A percentile compares a stretch with the other conserved stretches of the same genome.
phyloP scores from a whole-genome alignment of 2,888 invertebrate species.

The Yponomeuta evonymella region DNA sequence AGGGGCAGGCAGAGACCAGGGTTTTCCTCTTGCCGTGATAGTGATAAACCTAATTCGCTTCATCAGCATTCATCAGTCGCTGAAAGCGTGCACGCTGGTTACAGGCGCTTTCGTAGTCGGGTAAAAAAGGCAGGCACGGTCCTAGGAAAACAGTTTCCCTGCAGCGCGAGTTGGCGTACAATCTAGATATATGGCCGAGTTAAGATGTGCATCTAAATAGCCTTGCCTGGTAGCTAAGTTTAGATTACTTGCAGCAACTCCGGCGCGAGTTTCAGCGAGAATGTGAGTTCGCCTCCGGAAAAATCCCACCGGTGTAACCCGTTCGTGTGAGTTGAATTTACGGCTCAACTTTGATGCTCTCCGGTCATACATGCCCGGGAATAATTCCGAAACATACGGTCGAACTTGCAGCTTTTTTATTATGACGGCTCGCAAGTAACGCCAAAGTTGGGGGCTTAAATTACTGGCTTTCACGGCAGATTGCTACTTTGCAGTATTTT shows the following conservation, averaged over 20 bases:
- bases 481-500: neutral
- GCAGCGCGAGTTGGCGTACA: slow-evolving; percentile 49
- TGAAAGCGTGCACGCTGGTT: too few relatives aligned
- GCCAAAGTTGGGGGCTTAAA: neutral
- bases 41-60: too few relatives aligned
- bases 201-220: slow-evolving; percentile 77
- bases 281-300: slow-evolving; percentile 45
- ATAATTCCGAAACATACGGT: slow-evolving; percentile 9
- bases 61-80: too few relatives aligned
- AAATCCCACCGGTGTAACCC: slow-evolving; percentile 53
- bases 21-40: too few relatives aligned
- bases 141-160: slow-evolving; percentile 7
- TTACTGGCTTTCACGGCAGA: neutral
- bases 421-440: neutral
- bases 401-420: slow-evolving; percentile 1
- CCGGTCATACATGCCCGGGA: slow-evolving; percentile 6
- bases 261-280: slow-evolving; percentile 46
- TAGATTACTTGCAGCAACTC: slow-evolving; percentile 75
- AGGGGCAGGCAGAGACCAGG: too few relatives aligned
- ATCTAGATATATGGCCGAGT: slow-evolving; percentile 74
- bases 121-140: neutral
- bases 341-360: slow-evolving; percentile 51
- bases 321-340: slow-evolving; percentile 65
- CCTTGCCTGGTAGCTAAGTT: slow-evolving; percentile 71
- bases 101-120: neutral